A percentile compares a stretch with the other conserved stretches of the same genome.
Evolutionary conservation across 2,113 vertebrate species (phyloP).

Genomic region (Geococcyx californianus): DNA sequence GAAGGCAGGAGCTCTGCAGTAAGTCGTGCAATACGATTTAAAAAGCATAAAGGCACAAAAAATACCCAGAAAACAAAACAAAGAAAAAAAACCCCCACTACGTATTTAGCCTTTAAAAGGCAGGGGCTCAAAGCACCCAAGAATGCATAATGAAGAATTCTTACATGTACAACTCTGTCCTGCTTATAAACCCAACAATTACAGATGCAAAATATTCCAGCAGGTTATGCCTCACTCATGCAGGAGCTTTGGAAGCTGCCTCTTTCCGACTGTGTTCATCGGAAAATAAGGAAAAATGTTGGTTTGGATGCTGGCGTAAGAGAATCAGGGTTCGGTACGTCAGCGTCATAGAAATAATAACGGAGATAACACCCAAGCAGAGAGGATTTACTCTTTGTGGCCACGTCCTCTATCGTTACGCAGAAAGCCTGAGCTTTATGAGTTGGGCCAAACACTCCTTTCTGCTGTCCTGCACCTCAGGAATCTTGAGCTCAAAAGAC

Average conservation of each 20-base stretch:
- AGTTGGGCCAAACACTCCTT: slow-evolving; percentile 1
- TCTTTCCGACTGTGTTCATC: background rate
- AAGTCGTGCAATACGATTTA: background rate
- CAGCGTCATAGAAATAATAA: background rate
- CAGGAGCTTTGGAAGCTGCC: background rate
- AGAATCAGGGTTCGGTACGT: background rate
- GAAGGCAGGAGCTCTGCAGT: background rate
- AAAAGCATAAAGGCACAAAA: background rate
- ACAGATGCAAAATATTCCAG: background rate
- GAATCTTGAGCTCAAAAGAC: slow-evolving; percentile 38
- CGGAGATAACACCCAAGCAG: background rate
- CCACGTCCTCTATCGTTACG: background rate
- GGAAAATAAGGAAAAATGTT: background rate
- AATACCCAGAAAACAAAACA: background rate
- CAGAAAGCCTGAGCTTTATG: background rate
- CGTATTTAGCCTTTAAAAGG: background rate
- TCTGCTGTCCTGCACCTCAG: background rate
- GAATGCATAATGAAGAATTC: background rate
- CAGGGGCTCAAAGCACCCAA: background rate
- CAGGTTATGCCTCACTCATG: background rate
- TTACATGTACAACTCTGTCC: background rate
- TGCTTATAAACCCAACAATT: background rate
- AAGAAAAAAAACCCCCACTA: background rate
- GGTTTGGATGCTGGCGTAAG: background rate
- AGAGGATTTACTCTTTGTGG: background rate